Evolutionary conservation across 1,140 invertebrate species (phyloP), one percentile per base, ranked within the genome.

Genomic region (Pomacea maculata): DNA sequence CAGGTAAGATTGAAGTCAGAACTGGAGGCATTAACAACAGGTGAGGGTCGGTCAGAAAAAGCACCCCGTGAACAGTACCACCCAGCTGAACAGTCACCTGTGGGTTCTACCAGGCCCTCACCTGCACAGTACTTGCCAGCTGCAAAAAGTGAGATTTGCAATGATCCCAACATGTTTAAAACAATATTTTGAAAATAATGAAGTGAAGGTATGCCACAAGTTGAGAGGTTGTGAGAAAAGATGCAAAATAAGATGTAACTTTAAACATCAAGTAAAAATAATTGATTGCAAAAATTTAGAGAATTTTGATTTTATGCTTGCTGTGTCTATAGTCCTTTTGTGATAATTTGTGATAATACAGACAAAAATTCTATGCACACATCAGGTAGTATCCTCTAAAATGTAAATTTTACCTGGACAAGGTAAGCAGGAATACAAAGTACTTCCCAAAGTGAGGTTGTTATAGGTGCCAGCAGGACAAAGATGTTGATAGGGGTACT

Each of bases 401-500:
- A 45, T 45, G 6, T 45, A 45, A 45, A 45, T 45, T 45, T 45
- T 45, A 89, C 89, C 84, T 84, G 88, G 84, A 85, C 89, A 90
- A 52, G 89, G 87, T 12, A 89, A 76, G 80, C 89, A 90, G 80
- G 88, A 87, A 84, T 80, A 87, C 78, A 85, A 83, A 72, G 80
- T 81, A 64, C 85, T 78, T n/a, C 83, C 85, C 45, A 55, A 72
- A 9, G 90, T 90, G 45, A 75, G 79, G 80, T 90, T 90, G 82
- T 89, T 91, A 85, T 89, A 91, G 6, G 90, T 91, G 19, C 90
- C 90, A 25, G 88, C 84, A 29, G 88, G 88, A 84, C 90, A 91
- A 1, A 81, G 79, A 78, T 84, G 85, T 81, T 90, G 82, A 17
- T 78, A 77, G 19, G 86, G 77, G 70, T 70, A 85, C 21, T 81